Percentiles rank a stretch among this genome's conserved stretches.
phyloP scores from a whole-genome alignment of 2,888 invertebrate genomes.

The Carcina quercana region DNA sequence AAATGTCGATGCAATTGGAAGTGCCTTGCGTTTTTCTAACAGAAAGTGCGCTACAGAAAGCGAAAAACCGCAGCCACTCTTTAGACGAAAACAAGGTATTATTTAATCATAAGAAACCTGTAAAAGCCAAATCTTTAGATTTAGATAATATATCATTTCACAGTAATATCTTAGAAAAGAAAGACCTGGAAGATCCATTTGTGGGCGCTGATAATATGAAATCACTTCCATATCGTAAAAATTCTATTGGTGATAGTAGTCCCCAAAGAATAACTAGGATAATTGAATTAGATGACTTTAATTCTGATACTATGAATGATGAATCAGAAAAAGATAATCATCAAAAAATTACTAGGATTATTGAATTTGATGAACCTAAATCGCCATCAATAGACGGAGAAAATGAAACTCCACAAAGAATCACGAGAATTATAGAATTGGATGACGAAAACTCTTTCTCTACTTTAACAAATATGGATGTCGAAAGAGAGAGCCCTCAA shows the following conservation, averaged over 20 bases:
- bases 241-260: conserved; percentile 34
- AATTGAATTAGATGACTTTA: conserved; percentile 59
- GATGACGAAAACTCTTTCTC: conserved; percentile 59
- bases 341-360: conserved; percentile 63
- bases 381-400: conserved; percentile 38
- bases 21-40: conserved; percentile 70
- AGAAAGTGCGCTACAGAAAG: conserved; percentile 63
- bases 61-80: conserved; percentile 60
- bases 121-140: conserved; percentile 44
- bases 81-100: conserved; percentile 62
- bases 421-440: conserved; percentile 57
- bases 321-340: conserved; percentile 50
- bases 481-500: conserved; percentile 45
- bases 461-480: conserved; percentile 43
- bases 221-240: conserved; percentile 20
- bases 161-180: conserved; percentile 46
- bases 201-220: conserved; percentile 35
- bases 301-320: conserved; percentile 31
- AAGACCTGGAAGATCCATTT: conserved; percentile 30
- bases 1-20: conserved; percentile 72
- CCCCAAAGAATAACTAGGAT: conserved; percentile 64
- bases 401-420: conserved; percentile 50
- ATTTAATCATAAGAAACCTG: conserved; percentile 45
- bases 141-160: conserved; percentile 45
- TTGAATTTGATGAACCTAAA: conserved; percentile 56